Evolutionary conservation across 2,888 invertebrate genomes (phyloP), one percentile per base, ranked within the genome.

Genomic region (Anoplius nigerrimus): DNA sequence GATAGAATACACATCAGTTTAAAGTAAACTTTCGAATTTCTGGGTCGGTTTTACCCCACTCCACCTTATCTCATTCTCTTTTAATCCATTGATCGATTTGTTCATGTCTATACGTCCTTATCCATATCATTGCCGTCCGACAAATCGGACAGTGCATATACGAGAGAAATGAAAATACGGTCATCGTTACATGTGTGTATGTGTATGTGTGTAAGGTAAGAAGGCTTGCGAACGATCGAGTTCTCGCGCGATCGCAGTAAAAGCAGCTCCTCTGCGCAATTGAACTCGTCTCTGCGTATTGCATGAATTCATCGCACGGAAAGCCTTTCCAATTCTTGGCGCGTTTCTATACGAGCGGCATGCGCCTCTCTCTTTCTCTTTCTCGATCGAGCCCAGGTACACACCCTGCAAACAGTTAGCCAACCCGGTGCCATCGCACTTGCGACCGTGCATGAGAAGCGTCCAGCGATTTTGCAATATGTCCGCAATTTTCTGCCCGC

Each of bases 281-380:
- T 34, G 34, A 34, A 56, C 52, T 57, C 46, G 27, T 34, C 21
- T 6, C 8, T 34, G 62, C 58, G 64, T 42, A 53, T 62, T 56
- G 61, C 66, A 66, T 62, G 61, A 62, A 73, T 73, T 71, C 66
- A 69, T 69, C 55, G 67, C 71, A 71, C 72, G 73, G 61, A 69
- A 63, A 63, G 62, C 63, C 58, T 74, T 72, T 72, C 69, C 63
- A 66, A 74, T 72, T 72, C 72, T 61, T 63, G 66, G 58, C 69
- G 52, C 61, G 69, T 73, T 72, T 69, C 69, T 64, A 21, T 61
- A 59, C 34, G 54, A 21, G 54, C 34, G 20, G 27, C n/a, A 22
- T 53, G 18, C 27, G 18, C 34, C 13, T 18, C 27, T 34, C n/a
- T 55, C 34, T 55, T 24, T 55, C 54, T 54, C 54, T 55, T 48